Evolutionary conservation across 2,113 vertebrate species (phyloP), one percentile per base, ranked within the genome.

Genomic region (Ammospiza nelsoni): DNA sequence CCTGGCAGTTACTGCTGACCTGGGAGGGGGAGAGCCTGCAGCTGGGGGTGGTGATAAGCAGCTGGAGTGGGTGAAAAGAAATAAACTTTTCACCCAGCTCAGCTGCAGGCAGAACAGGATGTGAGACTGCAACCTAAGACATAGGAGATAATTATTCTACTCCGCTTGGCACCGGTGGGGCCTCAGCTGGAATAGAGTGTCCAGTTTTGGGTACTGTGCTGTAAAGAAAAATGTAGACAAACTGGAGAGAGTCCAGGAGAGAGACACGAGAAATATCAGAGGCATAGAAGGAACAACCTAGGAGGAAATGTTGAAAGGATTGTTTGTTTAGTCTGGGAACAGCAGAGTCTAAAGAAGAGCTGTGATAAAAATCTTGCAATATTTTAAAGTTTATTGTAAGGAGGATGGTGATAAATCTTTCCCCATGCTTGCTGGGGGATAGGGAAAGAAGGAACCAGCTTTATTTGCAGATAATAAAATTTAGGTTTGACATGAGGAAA

Each of bases 101-200:
- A 97, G 96, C 95, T 97, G 96, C 95, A 93, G 94, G 91, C 89
- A 94, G 94, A 89, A 97, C 96, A 97, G 96, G 96, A 97, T 95
- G 96, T 97, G 95, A 63, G 76, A 81, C 92, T 67, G 94, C 92
- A 91, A 95, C 94, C 92, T 95, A 95, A 94, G 87, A 97, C 95
- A 96, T 84, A 97, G 95, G 96, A 96, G 96, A 94, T 92, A 97
- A 97, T 97, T 97, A 96, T 96, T 97, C 96, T 95, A 68, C 77
- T 94, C 87, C 46, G 29, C 87, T 97, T 97, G 96, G 96, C 96
- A 96, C 81, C 20, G 31, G 94, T 89, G 61, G 69, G 87, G 94
- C 96, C 92, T 97, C 96, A 94, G 96, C 92, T 96, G 95, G 95
- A 96, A 67, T 93, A 94, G 68, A 67, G 76, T 84, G 96, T 93